A percentile compares a stretch with the other conserved stretches of the same genome.
Evolutionary conservation across 2,888 invertebrate species (phyloP).

Genomic region (Ganaspis brasiliensis): DNA sequence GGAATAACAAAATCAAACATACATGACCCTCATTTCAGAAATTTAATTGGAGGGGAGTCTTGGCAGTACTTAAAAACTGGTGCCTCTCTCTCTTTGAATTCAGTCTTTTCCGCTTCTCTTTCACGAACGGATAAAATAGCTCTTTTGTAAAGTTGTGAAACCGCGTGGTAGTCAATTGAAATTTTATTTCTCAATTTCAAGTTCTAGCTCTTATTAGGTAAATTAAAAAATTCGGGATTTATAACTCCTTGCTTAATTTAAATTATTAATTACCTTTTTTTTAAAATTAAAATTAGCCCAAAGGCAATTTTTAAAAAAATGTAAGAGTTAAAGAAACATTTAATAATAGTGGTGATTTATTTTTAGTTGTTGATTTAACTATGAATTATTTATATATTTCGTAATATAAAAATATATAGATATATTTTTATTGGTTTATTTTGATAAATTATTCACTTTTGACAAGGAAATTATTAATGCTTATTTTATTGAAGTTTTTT

Average conservation of each 20-base stretch:
- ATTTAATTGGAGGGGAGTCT: constrained; percentile 38
- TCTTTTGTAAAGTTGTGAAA: background rate
- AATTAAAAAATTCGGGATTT: background rate
- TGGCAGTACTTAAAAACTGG: constrained; percentile 28
- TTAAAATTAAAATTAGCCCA: background rate
- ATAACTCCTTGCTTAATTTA: background rate
- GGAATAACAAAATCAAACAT: constrained; percentile 36
- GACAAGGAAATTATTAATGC: too few relatives aligned
- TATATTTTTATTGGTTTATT: too few relatives aligned
- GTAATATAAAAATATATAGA: too few relatives aligned
- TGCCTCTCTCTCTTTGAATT: constrained; percentile 26
- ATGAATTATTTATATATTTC: too few relatives aligned
- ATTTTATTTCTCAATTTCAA: constrained; percentile 9
- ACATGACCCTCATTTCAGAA: constrained; percentile 17
- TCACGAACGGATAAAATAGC: constrained; percentile 23
- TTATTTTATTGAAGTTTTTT: too few relatives aligned
- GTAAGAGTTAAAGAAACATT: too few relatives aligned
- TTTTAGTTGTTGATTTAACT: too few relatives aligned
- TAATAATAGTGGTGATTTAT: too few relatives aligned
- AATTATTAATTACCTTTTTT: background rate
- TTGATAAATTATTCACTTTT: too few relatives aligned
- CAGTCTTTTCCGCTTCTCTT: constrained; percentile 45
- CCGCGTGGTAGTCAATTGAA: constrained; percentile 2
- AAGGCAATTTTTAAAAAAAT: too few relatives aligned
- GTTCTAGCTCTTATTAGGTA: background rate